Percentiles rank a stretch among this genome's conserved stretches.
Evolutionary conservation across 2,888 invertebrate genomes (phyloP).

Genomic region (Yponomeuta sedellus): DNA sequence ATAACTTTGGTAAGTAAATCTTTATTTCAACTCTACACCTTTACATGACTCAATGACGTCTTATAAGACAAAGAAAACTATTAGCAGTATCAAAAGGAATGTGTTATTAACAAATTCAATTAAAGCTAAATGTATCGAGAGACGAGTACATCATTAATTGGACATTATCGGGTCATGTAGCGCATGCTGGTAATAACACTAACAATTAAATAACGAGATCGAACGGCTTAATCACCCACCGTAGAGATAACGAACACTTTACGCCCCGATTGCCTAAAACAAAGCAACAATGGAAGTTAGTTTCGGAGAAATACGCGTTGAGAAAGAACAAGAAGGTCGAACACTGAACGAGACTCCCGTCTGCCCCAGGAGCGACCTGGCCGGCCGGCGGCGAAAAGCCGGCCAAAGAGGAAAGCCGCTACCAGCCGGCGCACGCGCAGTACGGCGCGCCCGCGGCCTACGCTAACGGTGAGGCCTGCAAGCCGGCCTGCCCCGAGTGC

Average conservation of each 20-base stretch:
- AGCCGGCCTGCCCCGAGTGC: slow-evolving; percentile 81
- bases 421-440: slow-evolving; percentile 22
- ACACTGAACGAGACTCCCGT: slow-evolving; percentile 37
- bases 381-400: slow-evolving; percentile 44
- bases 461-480: slow-evolving; percentile 35
- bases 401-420: slow-evolving; percentile 34
- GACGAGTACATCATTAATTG: slow-evolving; percentile 47
- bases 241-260: slow-evolving; percentile 26
- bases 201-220: slow-evolving; percentile 58
- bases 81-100: slow-evolving; percentile 39
- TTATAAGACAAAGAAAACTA: slow-evolving; percentile 32
- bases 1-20: slow-evolving; percentile 86
- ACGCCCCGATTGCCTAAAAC: slow-evolving; percentile 40
- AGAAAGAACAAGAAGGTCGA: slow-evolving; percentile 6
- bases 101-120: slow-evolving; percentile 39
- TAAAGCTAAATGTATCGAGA: slow-evolving; percentile 32
- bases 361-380: slow-evolving; percentile 71
- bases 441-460: slow-evolving; percentile 33
- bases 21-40: slow-evolving; percentile 33
- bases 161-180: slow-evolving; percentile 61
- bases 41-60: slow-evolving; percentile 46
- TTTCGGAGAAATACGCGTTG: slow-evolving; percentile 13
- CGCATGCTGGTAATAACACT: slow-evolving; percentile 55
- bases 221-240: slow-evolving; percentile 23
- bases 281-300: slow-evolving; percentile 36